Evolutionary conservation across 1,140 invertebrate genomes (phyloP).

Genomic region (Sitobion miscanthi): DNA sequence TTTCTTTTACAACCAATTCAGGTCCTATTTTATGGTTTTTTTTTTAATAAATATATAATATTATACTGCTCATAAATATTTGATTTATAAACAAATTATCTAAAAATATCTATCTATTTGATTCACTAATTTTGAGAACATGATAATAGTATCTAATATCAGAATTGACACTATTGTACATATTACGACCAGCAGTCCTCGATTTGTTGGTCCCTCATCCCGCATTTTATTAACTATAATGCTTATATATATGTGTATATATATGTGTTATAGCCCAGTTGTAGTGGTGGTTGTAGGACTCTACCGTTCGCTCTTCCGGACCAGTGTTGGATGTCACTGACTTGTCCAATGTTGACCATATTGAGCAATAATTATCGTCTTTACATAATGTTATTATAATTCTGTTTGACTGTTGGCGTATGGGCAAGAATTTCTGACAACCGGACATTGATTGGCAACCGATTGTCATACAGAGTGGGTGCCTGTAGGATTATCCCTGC

Average conservation of each 20-base stretch:
- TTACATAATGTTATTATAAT: slow-evolving; percentile 54
- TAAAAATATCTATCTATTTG: slow-evolving; percentile 41
- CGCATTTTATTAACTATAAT: neutral
- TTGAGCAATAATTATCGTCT: slow-evolving; percentile 45
- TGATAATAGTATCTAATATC: slow-evolving; percentile 36
- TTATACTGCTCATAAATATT: neutral
- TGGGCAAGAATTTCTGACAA: slow-evolving; percentile 77
- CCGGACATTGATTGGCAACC: slow-evolving; percentile 85
- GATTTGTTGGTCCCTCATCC: slow-evolving; percentile 22
- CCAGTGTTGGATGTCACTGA: neutral
- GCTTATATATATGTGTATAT: neutral
- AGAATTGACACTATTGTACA: slow-evolving; percentile 39
- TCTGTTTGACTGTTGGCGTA: slow-evolving; percentile 19
- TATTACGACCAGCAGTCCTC: neutral
- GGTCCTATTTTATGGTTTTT: neutral
- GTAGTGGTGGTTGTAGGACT: neutral
- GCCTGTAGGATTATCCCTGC: slow-evolving; percentile 93
- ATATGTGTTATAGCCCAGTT: neutral
- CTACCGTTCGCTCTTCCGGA: neutral
- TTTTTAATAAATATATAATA: neutral
- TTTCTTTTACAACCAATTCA: neutral
- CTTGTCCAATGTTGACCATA: neutral
- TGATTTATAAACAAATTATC: slow-evolving; percentile 23
- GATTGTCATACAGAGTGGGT: slow-evolving; percentile 88
- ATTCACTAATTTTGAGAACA: neutral